Percentiles rank a stretch among this genome's conserved stretches.
phyloP scores from a whole-genome alignment of 2,797 vertebrate species.

The Valencia hispanica region DNA sequence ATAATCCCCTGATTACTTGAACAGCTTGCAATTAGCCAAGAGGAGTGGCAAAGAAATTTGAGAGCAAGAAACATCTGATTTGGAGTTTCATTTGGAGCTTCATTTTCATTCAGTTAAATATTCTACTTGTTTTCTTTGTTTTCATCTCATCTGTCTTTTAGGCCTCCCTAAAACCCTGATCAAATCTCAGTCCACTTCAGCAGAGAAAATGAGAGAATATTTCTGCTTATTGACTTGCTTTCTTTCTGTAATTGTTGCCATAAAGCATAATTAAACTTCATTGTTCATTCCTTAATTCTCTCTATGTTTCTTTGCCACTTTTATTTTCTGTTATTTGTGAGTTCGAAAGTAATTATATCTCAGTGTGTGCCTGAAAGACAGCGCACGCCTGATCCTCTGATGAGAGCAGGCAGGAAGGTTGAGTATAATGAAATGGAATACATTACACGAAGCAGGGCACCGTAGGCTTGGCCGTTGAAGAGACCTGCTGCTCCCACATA shows the following conservation, averaged over 20 bases:
- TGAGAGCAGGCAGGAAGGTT: constrained; percentile 71
- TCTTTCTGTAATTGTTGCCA: constrained; percentile 71
- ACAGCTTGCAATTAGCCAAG: constrained; percentile 53
- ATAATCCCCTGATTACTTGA: constrained; percentile 49
- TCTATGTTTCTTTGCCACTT: constrained; percentile 44
- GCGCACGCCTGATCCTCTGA: constrained; percentile 69
- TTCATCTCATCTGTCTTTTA: constrained; percentile 59
- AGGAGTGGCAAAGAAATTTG: constrained; percentile 32
- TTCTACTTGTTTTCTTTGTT: constrained; percentile 42
- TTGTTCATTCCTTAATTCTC: constrained; percentile 65
- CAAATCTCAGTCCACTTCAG: constrained; percentile 51
- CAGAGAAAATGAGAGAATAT: constrained; percentile 61
- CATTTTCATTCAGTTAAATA: constrained; percentile 35
- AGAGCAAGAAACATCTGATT: constrained; percentile 32
- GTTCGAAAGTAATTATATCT: constrained; percentile 77
- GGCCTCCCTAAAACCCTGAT: constrained; percentile 39
- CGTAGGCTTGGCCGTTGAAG: constrained; percentile 38
- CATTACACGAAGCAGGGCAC: constrained; percentile 47
- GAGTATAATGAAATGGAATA: constrained; percentile 75
- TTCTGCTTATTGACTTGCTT: constrained; percentile 73
- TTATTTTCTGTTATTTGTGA: constrained; percentile 43
- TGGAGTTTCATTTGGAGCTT: constrained; percentile 24
- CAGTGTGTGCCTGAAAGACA: constrained; percentile 60
- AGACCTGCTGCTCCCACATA: constrained; percentile 30
- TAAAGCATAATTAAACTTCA: constrained; percentile 74